Conservation (phyloP, 2,113 vertebrate species). For the Colistium nudipinnis region DNA sequence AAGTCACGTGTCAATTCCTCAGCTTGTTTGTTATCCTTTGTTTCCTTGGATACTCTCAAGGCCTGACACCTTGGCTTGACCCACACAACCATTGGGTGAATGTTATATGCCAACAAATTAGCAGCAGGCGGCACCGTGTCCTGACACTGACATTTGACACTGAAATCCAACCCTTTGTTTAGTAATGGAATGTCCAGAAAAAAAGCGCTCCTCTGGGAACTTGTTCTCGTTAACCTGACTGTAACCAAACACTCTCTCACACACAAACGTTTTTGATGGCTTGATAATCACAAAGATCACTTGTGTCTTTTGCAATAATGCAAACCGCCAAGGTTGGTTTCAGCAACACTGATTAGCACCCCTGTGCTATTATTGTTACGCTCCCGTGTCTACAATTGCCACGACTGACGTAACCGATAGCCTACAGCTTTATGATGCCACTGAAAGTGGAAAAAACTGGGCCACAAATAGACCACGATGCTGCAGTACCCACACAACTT, state of each 20-base stretch:
- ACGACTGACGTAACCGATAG: slow-evolving; percentile 41
- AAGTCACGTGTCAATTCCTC: slow-evolving; percentile 45
- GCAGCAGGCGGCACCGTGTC: slow-evolving; percentile 66
- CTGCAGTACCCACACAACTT: slow-evolving; percentile 24
- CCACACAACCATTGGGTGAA: slow-evolving; percentile 63
- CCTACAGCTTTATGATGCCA: slow-evolving; percentile 54
- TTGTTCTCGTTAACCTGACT: slow-evolving; percentile 11
- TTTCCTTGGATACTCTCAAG: slow-evolving; percentile 69
- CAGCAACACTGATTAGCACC: slow-evolving; percentile 54
- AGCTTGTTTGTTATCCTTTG: slow-evolving; percentile 70
- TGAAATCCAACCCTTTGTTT: slow-evolving; percentile 59
- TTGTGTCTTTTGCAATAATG: slow-evolving; percentile 14
- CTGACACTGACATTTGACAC: slow-evolving; percentile 67
- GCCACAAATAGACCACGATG: slow-evolving; percentile 58
- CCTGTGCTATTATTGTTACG: slow-evolving; percentile 50
- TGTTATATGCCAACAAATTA: slow-evolving; percentile 68
- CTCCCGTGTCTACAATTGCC: slow-evolving; percentile 15
- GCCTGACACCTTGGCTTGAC: slow-evolving; percentile 62
- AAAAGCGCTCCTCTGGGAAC: neutral
- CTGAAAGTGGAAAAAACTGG: slow-evolving; percentile 43
- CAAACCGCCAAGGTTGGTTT: slow-evolving; percentile 44
- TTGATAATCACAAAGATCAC: slow-evolving; percentile 18
- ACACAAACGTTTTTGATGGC: slow-evolving; percentile 12
- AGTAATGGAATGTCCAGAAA: slow-evolving; percentile 29
- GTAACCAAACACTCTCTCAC: neutral